Evolutionary conservation across 2,113 vertebrate genomes (phyloP), one percentile per base, ranked within the genome.

Genomic region (Callocephalon fimbriatum): DNA sequence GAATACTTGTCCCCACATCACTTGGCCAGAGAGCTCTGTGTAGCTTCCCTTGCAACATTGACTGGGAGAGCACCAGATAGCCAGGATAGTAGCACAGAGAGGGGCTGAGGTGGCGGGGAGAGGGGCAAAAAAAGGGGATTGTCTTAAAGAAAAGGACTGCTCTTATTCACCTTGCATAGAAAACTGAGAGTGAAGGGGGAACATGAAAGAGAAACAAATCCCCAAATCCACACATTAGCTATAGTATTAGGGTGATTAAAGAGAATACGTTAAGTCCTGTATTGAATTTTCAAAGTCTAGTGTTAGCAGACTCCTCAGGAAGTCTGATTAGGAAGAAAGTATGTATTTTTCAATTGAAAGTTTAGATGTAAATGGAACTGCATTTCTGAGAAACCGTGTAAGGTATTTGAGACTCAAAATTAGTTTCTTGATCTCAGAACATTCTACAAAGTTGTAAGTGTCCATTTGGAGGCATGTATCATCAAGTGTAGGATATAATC

Each of bases 31-130:
- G 38, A 75, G 21, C 5, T 53, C n/a, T 45, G 4, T 5, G 0
- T 21, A 32, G 32, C 5, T 63, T 15, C 50, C 7, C 18, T 50
- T 76, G 58, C 25, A 22, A 15, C 31, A 31, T 23, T 63, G 31
- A 40, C 2, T 18, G 47, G 23, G 27, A 88, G 45, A 88, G 14
- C 29, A 42, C 13, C 6, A 5, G 11, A 76, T 29, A 72, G 26
- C 6, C 38, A 79, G 29, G 29, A 59, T 21, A 51, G 26, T 3
- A 18, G 8, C 72, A 61, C 10, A 65, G 31, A 56, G 29, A 9
- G 3, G 9, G 22, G 4, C 9, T 37, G 10, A 5, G 19, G 25
- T 3, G 1, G 19, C 4, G 29, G 19, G 12, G 19, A 56, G 19
- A 8, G 31, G 15, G 20, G 2, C 0, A 1, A 76, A 74, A 32